phyloP scores from a whole-genome alignment of 1,140 invertebrate species.

The Drosophila cardini region DNA sequence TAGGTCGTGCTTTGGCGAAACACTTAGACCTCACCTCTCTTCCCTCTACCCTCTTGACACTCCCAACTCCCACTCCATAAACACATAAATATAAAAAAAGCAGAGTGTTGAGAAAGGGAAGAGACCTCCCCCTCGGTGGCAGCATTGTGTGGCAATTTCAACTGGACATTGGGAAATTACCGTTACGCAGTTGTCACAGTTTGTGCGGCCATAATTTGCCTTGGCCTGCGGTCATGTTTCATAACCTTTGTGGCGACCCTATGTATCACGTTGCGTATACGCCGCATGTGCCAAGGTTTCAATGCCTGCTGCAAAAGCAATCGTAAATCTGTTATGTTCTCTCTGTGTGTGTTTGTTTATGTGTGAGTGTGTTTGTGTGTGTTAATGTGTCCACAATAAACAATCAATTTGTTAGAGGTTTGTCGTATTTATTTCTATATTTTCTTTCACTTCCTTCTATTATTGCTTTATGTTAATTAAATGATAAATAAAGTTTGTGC shows the following conservation, averaged over 20 bases:
- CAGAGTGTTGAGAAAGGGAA: not conserved
- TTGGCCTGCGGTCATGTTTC: slow-evolving; percentile 67
- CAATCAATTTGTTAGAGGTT: slow-evolving; percentile 71
- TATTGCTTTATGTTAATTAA: slow-evolving; percentile 74
- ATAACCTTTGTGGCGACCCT: slow-evolving; percentile 59
- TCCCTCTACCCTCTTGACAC: not conserved
- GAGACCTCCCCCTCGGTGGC: too few relatives aligned
- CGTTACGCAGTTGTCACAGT: slow-evolving; percentile 76
- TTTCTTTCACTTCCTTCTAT: slow-evolving; percentile 19
- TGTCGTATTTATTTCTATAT: slow-evolving; percentile 51
- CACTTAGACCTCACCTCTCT: slow-evolving; percentile 11
- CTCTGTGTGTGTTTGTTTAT: slow-evolving; percentile 30
- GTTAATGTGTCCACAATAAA: slow-evolving; percentile 79
- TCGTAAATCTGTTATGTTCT: slow-evolving; percentile 54
- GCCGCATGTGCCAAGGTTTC: slow-evolving; percentile 30
- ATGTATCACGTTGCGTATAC: slow-evolving; percentile 59
- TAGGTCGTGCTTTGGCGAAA: slow-evolving; percentile 51
- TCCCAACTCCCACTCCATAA: not conserved
- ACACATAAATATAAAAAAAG: slow-evolving; percentile 66
- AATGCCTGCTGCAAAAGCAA: slow-evolving; percentile 18
- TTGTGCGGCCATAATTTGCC: slow-evolving; percentile 66
- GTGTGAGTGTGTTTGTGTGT: slow-evolving; percentile 33
- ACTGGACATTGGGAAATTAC: slow-evolving; percentile 80
- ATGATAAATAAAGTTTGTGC: slow-evolving; percentile 68
- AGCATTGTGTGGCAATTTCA: slow-evolving; percentile 38